Evolutionary conservation across 2,888 invertebrate genomes (phyloP), one percentile per base, ranked within the genome.

Genomic region (Nymphalis polychloros): DNA sequence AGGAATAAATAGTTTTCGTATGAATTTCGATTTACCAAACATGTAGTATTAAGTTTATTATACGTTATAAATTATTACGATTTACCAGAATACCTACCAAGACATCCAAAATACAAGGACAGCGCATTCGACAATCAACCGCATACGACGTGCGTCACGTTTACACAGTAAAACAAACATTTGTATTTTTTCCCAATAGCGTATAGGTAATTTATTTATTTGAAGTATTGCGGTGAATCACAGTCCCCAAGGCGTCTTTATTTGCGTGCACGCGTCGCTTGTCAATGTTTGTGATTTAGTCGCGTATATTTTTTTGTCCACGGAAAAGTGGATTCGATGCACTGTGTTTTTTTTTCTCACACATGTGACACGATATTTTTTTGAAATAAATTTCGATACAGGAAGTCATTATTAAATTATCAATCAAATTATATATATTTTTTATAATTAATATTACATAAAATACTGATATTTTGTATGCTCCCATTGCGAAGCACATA

Each of bases 181-280:
- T 81, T 77, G 79, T 80, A 74, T 81, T 81, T 83, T 79, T 78
- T 75, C 74, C 77, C 75, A 64, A 73, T 73, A 55, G 70, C 74
- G 76, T 77, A 83, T 85, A 81, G 81, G 82, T 81, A 80, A 85
- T 77, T 74, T 86, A 84, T 87, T 86, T 86, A 83, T 88, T 86
- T 87, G 87, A 85, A 80, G 83, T 83, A 84, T 84, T 84, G 88
- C 78, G 84, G 85, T 81, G 87, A 86, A 85, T 86, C 85, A 82
- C 81, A 70, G 82, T 85, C 90, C 89, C 89, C 78, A 76, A 81
- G 86, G 86, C 83, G 82, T 83, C 83, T 89, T 89, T 90, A 88
- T 90, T 88, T 88, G 86, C 81, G 81, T 83, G 79, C 79, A 84
- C 86, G 89, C 85, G 76, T 82, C 82, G 81, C 73, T 83, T 80